Percentiles rank a stretch among this genome's conserved stretches.
These are phyloP conservation scores for Festucalex cinctus DNA, from an alignment of 2,113 vertebrate species.

Conservation along the genomic window DNA sequence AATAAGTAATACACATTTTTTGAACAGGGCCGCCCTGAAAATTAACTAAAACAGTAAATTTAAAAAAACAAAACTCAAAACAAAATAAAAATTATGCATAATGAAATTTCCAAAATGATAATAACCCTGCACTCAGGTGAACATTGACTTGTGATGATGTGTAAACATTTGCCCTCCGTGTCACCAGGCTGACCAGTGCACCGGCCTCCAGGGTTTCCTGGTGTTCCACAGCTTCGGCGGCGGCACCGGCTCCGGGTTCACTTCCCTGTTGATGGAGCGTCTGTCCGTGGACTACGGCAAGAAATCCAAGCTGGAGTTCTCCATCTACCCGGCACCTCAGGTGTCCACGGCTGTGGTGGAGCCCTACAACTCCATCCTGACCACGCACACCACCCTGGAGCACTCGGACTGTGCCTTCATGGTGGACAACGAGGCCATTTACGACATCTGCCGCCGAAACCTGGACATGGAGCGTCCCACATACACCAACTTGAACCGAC, in stretches of 20 bases:
- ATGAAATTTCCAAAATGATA: too few relatives aligned
- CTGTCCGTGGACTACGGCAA: constrained; percentile 87
- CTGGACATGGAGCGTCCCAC: constrained; percentile 75
- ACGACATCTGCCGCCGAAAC: constrained; percentile 80
- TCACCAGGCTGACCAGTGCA: constrained; percentile 56
- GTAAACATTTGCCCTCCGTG: background rate
- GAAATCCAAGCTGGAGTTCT: constrained; percentile 84
- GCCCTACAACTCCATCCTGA: constrained; percentile 87
- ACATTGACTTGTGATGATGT: too few relatives aligned
- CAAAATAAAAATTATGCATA: too few relatives aligned
- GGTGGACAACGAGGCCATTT: constrained; percentile 82
- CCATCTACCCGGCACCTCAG: constrained; percentile 78
- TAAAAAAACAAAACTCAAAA: too few relatives aligned
- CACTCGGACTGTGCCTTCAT: constrained; percentile 84
- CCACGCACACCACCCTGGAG: constrained; percentile 81
- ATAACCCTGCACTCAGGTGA: too few relatives aligned
- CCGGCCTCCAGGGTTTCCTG: constrained; percentile 48
- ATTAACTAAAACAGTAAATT: too few relatives aligned
- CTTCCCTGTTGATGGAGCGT: constrained; percentile 89
- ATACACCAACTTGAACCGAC: constrained; percentile 71
- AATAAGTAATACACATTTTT: too few relatives aligned
- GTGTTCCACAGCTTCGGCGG: constrained; percentile 40
- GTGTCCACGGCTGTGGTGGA: constrained; percentile 84
- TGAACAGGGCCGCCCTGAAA: too few relatives aligned
- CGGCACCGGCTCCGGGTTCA: constrained; percentile 70